Percentiles rank a stretch among this genome's conserved stretches.
Evolutionary conservation across 2,113 vertebrate species (phyloP).

Genomic region (Potamarius usumacintae): DNA sequence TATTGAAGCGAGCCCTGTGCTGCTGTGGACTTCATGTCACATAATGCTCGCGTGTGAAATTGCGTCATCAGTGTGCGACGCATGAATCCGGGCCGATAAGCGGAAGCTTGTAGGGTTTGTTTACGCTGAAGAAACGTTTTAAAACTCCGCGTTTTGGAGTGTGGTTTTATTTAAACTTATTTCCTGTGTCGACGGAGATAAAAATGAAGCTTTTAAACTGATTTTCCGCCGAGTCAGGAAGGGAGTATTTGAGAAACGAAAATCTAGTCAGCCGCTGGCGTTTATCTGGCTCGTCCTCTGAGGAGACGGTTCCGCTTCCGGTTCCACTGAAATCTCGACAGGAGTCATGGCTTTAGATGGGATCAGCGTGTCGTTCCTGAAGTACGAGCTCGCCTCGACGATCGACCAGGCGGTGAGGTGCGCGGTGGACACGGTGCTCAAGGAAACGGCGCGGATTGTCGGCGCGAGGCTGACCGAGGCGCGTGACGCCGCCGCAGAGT

Average conservation of each 20-base stretch:
- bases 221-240: background rate
- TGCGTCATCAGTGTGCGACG: constrained; percentile 37
- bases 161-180: background rate
- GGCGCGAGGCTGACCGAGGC: constrained; percentile 53
- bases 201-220: background rate
- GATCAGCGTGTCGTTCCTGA: constrained; percentile 57
- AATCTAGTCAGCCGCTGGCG: background rate
- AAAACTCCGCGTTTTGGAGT: background rate
- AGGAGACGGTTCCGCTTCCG: background rate
- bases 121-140: background rate
- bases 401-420: constrained; percentile 61
- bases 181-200: background rate
- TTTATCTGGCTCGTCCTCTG: background rate
- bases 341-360: constrained; percentile 42
- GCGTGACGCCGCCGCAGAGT: constrained; percentile 58
- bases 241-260: background rate
- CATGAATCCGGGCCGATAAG: background rate
- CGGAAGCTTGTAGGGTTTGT: background rate
- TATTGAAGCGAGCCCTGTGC: background rate
- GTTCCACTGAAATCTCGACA: background rate
- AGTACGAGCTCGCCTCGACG: constrained; percentile 61
- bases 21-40: background rate
- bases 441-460: constrained; percentile 57
- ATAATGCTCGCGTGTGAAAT: background rate
- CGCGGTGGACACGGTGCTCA: constrained; percentile 61